These are phyloP conservation scores for Polydesmus complanatus DNA, from an alignment of 2,888 invertebrate species.

Conservation along the genomic window DNA sequence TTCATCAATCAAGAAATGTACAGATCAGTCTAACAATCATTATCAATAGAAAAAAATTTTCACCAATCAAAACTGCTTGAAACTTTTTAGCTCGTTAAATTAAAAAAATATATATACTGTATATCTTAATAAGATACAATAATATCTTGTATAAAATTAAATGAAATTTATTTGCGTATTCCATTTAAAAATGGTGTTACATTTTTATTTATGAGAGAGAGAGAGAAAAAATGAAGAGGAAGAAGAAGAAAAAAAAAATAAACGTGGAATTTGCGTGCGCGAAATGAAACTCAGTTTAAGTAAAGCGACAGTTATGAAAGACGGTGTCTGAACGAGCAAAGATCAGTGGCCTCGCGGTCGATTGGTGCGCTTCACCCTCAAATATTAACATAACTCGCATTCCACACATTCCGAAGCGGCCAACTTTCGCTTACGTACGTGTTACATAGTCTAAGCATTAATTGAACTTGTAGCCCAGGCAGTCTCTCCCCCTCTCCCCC, in stretches of 20 bases:
- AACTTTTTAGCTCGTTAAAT: no score
- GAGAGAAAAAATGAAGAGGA: no score
- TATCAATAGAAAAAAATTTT: no score
- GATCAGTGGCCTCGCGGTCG: constrained; percentile 2
- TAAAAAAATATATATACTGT: no score
- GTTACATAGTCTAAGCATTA: background rate
- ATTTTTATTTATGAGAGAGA: no score
- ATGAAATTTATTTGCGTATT: background rate
- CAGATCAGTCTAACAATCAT: no score
- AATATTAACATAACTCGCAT: constrained; percentile 3
- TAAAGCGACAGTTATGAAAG: background rate
- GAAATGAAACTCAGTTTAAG: no score
- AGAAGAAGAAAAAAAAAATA: background rate
- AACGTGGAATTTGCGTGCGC: no score
- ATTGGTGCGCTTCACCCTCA: constrained; percentile 2
- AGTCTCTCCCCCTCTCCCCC: background rate
- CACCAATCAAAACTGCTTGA: background rate
- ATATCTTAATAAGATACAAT: background rate
- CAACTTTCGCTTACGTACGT: background rate
- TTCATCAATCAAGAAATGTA: no score
- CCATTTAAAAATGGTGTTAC: background rate
- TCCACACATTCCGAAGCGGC: background rate
- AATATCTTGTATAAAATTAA: background rate
- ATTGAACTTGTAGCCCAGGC: background rate
- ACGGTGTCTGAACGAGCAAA: background rate